Conservation (phyloP, 2,797 vertebrate genomes). For the Sebastiscus tertius region DNA sequence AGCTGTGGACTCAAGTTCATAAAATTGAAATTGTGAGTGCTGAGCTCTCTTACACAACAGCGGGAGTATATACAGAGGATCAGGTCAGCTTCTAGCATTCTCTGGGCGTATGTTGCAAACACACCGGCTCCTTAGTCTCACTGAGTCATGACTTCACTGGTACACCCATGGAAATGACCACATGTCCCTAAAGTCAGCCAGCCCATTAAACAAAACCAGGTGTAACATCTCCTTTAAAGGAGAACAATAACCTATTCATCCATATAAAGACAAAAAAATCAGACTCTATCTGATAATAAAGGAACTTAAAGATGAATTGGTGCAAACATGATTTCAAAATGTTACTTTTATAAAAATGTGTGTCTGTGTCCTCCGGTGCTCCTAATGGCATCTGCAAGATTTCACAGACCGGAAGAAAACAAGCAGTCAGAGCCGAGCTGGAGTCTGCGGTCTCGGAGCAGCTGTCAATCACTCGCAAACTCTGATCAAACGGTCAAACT, state of each 20-base stretch:
- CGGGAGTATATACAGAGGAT: constrained; percentile 13
- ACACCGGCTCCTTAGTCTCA: constrained; percentile 7
- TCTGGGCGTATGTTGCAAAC: constrained; percentile 24
- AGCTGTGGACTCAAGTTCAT: neutral
- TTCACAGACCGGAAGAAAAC: too few relatives aligned
- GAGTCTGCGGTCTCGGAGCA: too few relatives aligned
- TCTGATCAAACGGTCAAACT: too few relatives aligned
- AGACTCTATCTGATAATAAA: neutral
- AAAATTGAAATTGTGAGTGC: neutral
- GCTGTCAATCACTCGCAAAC: too few relatives aligned
- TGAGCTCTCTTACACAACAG: constrained; percentile 32
- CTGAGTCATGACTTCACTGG: constrained; percentile 39
- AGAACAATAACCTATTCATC: neutral
- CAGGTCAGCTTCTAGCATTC: constrained; percentile 35
- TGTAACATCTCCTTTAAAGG: neutral
- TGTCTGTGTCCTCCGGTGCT: too few relatives aligned
- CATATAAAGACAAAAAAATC: neutral
- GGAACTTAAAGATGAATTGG: neutral
- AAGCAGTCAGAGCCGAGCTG: too few relatives aligned
- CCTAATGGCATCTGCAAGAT: too few relatives aligned
- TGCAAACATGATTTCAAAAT: too few relatives aligned
- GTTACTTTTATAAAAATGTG: too few relatives aligned
- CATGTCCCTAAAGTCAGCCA: constrained; percentile 2
- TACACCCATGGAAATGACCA: constrained; percentile 36
- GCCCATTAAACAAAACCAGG: neutral